Evolutionary conservation across 2,797 vertebrate species (phyloP), one percentile per base, ranked within the genome.

Genomic region (Myotis pilosus): DNA sequence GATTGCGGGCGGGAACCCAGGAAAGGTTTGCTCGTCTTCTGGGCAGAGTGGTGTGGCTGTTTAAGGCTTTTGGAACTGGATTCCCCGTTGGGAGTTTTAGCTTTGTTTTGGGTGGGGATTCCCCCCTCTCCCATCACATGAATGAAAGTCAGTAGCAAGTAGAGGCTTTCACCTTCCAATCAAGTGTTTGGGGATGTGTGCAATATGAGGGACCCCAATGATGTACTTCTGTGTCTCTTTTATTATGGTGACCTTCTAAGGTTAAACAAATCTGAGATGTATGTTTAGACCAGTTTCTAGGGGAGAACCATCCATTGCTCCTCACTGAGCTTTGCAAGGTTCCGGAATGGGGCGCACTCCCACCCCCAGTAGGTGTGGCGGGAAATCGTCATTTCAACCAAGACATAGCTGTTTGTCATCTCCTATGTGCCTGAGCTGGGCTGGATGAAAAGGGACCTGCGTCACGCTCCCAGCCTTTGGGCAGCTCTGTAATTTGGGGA

Each of bases 1-100:
- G 68, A 2, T 15, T 0, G 1, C 49, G 2, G 20, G 33, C 0
- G 2, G 16, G 28, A 23, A 3, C 12, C 0, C 5, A 15, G 55
- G 66, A 68, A 33, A 6, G 16, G 33, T 41, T 60, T 16, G 6
- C 38, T 19, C 19, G 1, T 9, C 55, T 69, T 33, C n/a, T 33
- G 20, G 72, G 79, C 44, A 4, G 38, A 30, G 28, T 6, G 20
- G 23, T 5, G 1, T 19, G 4, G 17, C 38, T 28, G 66, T 66
- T 74, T 44, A 79, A 33, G 82, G 44, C 62, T 87, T 47, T 86
- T 51, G 60, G 41, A 33, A 10, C 25, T 75, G 74, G 62, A 20
- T 49, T 78, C 20, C 72, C 82, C 12, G 3, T 23, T n/a, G 36
- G 33, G 53, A 60, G 51, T 64, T 71, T 53, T 62, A 33, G 57